A percentile compares a stretch with the other conserved stretches of the same genome.
Evolutionary conservation across 2,113 vertebrate species (phyloP).

Genomic region (Albula goreensis): DNA sequence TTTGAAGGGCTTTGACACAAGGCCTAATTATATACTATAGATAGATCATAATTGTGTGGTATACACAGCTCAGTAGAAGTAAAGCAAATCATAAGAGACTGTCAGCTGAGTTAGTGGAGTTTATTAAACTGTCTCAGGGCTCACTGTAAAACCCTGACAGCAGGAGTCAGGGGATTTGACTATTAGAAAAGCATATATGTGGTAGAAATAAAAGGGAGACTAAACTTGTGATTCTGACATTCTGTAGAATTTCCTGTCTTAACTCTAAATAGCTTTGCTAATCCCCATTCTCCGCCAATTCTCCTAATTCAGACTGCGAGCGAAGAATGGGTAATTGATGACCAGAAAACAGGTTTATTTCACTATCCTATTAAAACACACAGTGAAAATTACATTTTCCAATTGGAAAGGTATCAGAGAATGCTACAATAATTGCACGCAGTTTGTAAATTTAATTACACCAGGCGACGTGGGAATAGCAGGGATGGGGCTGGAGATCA

Average conservation of each 20-base stretch:
- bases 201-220: background rate
- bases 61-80: background rate
- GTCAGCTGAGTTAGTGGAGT: background rate
- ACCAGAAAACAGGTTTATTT: constrained; percentile 37
- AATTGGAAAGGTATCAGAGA: constrained; percentile 7
- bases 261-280: constrained; percentile 21
- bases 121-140: background rate
- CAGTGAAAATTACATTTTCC: constrained; percentile 22
- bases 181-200: background rate
- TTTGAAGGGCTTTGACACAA: too few relatives aligned
- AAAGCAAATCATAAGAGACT: background rate
- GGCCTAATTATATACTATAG: too few relatives aligned
- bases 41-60: background rate
- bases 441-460: constrained; percentile 17
- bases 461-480: background rate
- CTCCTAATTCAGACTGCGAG: constrained; percentile 8
- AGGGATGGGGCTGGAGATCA: constrained; percentile 1
- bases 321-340: constrained; percentile 29
- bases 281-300: constrained; percentile 23
- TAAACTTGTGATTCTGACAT: constrained; percentile 5
- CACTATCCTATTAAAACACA: constrained; percentile 30
- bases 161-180: constrained; percentile 12
- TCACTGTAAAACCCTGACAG: background rate
- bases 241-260: constrained; percentile 11
- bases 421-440: too few relatives aligned